A percentile compares a stretch with the other conserved stretches of the same genome.
Evolutionary conservation across 2,113 vertebrate species (phyloP).

Genomic region (Microtus pennsylvanicus): DNA sequence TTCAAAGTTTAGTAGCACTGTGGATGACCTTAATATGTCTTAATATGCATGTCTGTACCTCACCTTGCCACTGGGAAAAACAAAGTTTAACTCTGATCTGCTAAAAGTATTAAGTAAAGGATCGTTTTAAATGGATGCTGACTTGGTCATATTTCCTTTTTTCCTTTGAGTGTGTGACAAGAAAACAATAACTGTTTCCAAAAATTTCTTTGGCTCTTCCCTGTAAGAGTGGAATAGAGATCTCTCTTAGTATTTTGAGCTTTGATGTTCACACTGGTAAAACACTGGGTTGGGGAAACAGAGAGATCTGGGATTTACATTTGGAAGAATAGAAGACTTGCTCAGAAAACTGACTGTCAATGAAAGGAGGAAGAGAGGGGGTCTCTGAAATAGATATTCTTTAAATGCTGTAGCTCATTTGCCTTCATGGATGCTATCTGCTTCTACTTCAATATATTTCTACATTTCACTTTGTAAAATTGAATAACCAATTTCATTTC

Average conservation of each 20-base stretch:
- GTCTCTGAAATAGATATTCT: not conserved
- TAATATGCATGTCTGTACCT: conserved; percentile 26
- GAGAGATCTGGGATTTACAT: not conserved
- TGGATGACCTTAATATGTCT: conserved; percentile 58
- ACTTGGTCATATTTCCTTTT: not conserved
- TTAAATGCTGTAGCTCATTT: not conserved
- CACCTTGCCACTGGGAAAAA: conserved; percentile 60
- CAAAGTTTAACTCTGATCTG: conserved; percentile 37
- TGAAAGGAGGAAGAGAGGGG: not conserved
- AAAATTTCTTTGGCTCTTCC: not conserved
- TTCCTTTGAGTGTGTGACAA: not conserved
- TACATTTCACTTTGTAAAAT: not conserved
- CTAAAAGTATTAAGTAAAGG: not conserved
- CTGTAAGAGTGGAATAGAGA: no score
- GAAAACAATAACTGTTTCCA: not conserved
- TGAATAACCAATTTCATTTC: not conserved
- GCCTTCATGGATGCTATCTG: no score
- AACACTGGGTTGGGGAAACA: not conserved
- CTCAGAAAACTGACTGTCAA: not conserved
- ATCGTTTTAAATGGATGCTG: not conserved
- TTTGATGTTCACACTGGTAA: rapidly evolving
- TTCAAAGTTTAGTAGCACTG: conserved; percentile 35
- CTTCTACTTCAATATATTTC: not conserved
- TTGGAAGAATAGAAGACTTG: not conserved
- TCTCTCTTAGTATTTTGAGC: not conserved